Percentiles rank a stretch among this genome's conserved stretches.
These are phyloP conservation scores for Pinna nobilis DNA, from an alignment of 1,140 invertebrate species.

Conservation along the genomic window DNA sequence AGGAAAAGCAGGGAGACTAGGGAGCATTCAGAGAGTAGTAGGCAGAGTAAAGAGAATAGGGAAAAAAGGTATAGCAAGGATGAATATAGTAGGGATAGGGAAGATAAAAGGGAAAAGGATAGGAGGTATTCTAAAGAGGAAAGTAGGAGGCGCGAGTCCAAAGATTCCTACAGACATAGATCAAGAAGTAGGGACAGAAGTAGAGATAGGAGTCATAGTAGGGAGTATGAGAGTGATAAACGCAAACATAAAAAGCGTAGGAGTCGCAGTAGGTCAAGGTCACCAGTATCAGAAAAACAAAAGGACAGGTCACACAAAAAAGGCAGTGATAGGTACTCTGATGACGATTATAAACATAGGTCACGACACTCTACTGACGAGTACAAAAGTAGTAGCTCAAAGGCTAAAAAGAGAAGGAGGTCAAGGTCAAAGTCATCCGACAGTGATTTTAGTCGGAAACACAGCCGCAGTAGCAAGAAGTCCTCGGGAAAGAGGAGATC, in stretches of 20 bases:
- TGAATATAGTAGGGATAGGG: neutral
- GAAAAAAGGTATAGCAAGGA: constrained; percentile 5
- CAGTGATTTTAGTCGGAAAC: constrained; percentile 41
- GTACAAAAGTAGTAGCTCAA: constrained; percentile 35
- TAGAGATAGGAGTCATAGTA: constrained; percentile 25
- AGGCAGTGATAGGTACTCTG: constrained; percentile 11
- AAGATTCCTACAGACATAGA: constrained; percentile 18
- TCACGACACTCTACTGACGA: constrained; percentile 5
- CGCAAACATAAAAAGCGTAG: constrained; percentile 10
- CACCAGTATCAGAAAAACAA: constrained; percentile 48
- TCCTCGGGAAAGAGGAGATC: constrained; percentile 8
- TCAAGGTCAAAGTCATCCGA: constrained; percentile 55
- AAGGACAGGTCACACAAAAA: constrained; percentile 28
- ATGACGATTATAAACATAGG: constrained; percentile 24
- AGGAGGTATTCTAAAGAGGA: no score
- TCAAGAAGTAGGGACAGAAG: constrained; percentile 7
- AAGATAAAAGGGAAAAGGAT: constrained; percentile 1
- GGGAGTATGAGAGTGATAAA: constrained; percentile 24
- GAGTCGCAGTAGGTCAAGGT: constrained; percentile 33
- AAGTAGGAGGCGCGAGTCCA: no score
- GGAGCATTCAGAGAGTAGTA: constrained; percentile 3
- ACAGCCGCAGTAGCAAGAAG: constrained; percentile 21
- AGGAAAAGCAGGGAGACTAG: neutral
- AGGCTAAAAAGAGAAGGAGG: constrained; percentile 52
- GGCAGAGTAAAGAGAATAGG: constrained; percentile 8